Evolutionary conservation across 2,888 invertebrate species (phyloP).

Genomic region (Dicyrtoma fusca): DNA sequence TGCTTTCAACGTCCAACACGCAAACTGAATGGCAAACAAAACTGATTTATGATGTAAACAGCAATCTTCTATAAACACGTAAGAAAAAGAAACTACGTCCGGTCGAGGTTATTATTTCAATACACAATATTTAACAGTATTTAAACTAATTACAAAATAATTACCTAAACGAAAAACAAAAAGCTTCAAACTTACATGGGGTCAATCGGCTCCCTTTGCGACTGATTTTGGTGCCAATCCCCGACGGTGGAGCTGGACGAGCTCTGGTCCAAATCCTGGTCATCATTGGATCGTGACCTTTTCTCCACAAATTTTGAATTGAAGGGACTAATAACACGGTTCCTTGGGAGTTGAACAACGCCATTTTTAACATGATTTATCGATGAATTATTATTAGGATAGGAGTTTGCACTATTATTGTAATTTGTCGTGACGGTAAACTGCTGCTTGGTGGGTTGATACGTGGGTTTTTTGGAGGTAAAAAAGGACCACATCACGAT

Average conservation of each 20-base stretch:
- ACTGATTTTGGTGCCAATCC: slow-evolving; percentile 2
- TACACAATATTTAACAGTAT: slow-evolving; percentile 4
- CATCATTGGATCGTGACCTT: neutral
- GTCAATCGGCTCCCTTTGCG: slow-evolving; percentile 44
- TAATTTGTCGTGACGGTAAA: slow-evolving; percentile 40
- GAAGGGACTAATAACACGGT: neutral
- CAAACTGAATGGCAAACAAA: too few relatives aligned
- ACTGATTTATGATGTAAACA: too few relatives aligned
- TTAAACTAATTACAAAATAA: slow-evolving; percentile 16
- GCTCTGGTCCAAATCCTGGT: slow-evolving; percentile 9
- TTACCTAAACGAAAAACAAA: neutral
- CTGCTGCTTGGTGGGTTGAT: slow-evolving; percentile 41
- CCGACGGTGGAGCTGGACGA: slow-evolving; percentile 15
- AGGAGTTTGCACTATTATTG: neutral
- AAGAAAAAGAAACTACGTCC: neutral
- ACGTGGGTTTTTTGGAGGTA: slow-evolving; percentile 5
- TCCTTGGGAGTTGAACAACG: neutral
- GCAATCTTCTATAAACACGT: neutral
- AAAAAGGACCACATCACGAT: slow-evolving; percentile 34
- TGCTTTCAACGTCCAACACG: too few relatives aligned
- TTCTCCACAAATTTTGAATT: slow-evolving; percentile 12
- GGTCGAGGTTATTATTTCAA: neutral
- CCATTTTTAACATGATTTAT: neutral
- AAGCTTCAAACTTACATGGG: slow-evolving; percentile 36
- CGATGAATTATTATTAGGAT: neutral